Percentiles rank a stretch among this genome's conserved stretches.
These are phyloP conservation scores for Ephydatia muelleri DNA, from an alignment of 37 sponge, comb jelly and placozoan genomes.

Conservation along the genomic window DNA sequence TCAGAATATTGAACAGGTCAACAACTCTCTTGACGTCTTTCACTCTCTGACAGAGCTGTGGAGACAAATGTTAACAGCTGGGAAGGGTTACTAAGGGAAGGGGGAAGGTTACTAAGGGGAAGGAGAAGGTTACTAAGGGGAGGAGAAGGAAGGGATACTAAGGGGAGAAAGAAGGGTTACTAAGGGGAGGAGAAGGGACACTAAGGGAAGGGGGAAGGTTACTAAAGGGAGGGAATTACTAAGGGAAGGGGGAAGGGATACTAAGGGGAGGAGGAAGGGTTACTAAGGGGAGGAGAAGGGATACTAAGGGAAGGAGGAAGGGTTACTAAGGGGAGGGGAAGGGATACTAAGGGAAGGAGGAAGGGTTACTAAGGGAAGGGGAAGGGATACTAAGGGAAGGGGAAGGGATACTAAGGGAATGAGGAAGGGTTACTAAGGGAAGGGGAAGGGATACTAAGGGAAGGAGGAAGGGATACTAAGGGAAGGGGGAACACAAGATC, in stretches of 20 bases:
- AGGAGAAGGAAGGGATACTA: neutral
- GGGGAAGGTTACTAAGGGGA: neutral
- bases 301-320: no score
- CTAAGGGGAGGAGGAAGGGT: neutral
- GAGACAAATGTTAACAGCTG: neutral
- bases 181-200: no score
- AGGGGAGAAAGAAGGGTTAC: no score
- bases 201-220: no score
- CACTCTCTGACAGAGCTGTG: conserved; percentile 32
- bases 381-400: neutral
- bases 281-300: neutral
- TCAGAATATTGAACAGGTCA: conserved; percentile 50
- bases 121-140: neutral
- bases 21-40: conserved; percentile 29
- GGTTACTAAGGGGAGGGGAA: no score
- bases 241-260: neutral
- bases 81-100: neutral
- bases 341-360: no score
- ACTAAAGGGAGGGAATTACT: neutral
- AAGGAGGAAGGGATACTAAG: no score
- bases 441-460: neutral
- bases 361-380: neutral
- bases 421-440: neutral
- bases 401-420: neutral
- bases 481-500: neutral